These are phyloP conservation scores for Cirrhinus molitorella DNA, from an alignment of 2,797 vertebrate species.

Conservation along the genomic window DNA sequence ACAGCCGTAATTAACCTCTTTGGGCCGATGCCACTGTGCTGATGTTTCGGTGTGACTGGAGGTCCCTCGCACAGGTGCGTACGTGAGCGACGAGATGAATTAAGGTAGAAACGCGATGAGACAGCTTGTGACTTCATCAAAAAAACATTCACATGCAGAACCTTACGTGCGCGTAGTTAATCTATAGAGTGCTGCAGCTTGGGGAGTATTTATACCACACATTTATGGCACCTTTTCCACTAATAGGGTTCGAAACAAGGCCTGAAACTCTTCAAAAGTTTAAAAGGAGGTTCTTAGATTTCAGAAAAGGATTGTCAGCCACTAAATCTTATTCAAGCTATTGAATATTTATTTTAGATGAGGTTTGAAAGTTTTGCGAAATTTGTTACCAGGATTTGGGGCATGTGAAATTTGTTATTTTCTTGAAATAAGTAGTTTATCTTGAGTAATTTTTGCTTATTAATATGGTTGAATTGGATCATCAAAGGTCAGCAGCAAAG, in stretches of 20 bases:
- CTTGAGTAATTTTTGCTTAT: too few species aligned
- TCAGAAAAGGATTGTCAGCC: neutral
- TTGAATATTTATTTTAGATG: neutral
- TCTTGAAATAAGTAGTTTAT: neutral
- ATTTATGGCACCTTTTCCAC: neutral
- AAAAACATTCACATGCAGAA: neutral
- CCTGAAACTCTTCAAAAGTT: neutral
- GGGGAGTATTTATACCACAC: neutral
- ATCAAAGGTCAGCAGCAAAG: too few species aligned
- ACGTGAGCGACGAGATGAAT: conserved; percentile 65
- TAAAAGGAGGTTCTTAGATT: neutral
- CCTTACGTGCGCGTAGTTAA: neutral
- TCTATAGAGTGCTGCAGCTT: neutral
- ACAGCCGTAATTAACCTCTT: conserved; percentile 55
- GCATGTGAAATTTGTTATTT: neutral
- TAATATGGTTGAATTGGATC: too few species aligned
- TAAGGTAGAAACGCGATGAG: conserved; percentile 63
- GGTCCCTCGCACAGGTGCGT: conserved; percentile 60
- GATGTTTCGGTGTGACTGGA: conserved; percentile 49
- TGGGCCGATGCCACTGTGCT: conserved; percentile 48
- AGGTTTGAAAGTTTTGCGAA: neutral
- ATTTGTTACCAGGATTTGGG: neutral
- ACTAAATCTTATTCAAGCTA: neutral
- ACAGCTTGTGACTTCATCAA: conserved; percentile 66
- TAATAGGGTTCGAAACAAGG: neutral